A percentile compares a stretch with the other conserved stretches of the same genome.
Conservation (phyloP, 2,888 invertebrate species). For the Biston betularia region DNA sequence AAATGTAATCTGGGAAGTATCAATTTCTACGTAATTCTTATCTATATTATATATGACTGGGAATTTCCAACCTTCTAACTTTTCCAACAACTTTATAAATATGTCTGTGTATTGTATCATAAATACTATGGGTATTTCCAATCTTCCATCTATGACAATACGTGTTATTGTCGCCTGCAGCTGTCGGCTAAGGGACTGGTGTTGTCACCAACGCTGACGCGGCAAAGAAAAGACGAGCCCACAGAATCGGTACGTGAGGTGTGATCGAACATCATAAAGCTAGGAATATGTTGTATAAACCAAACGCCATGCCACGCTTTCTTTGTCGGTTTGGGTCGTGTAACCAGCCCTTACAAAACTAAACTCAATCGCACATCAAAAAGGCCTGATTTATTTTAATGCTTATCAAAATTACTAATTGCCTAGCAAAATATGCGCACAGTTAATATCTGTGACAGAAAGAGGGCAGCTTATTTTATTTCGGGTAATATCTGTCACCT, state of each 20-base stretch:
- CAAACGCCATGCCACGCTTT: conserved; percentile 6
- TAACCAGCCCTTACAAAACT: neutral
- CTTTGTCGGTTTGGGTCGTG: neutral
- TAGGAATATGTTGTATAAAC: neutral
- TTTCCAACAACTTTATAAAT: neutral
- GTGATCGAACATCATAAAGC: conserved; percentile 40
- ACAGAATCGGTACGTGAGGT: conserved; percentile 70
- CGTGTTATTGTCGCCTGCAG: conserved; percentile 69
- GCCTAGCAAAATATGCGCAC: neutral
- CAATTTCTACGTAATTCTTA: neutral
- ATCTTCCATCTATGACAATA: conserved; percentile 53
- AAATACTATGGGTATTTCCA: conserved; percentile 39
- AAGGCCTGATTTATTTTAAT: neutral
- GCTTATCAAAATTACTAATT: conserved; percentile 1
- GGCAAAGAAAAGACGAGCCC: conserved; percentile 65
- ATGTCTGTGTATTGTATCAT: conserved; percentile 7
- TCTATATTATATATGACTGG: neutral
- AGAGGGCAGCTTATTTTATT: neutral
- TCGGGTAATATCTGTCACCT: no score
- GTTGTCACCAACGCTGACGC: conserved; percentile 72
- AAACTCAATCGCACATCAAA: neutral
- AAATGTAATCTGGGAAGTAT: neutral
- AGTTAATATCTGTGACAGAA: neutral
- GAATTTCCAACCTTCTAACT: neutral
- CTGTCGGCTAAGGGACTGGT: conserved; percentile 77